Evolutionary conservation across 2,797 vertebrate species (phyloP), one percentile per base, ranked within the genome.

Genomic region (Poecilia velifera): DNA sequence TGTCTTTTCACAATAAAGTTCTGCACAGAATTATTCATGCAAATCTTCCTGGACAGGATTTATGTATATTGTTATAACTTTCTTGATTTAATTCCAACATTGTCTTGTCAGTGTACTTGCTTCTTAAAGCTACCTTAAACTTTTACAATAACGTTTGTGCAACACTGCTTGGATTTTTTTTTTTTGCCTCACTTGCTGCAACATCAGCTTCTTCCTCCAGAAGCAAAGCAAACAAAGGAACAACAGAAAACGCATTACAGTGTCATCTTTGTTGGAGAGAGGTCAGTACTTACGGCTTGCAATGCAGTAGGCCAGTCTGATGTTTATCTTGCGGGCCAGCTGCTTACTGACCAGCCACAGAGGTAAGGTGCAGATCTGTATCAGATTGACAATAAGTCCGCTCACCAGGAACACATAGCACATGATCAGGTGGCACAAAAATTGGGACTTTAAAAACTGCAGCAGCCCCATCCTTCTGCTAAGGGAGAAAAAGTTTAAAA

Each of bases 401-500:
- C 97, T 98, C 86, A 94, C 95, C 89, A 99, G 94, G 91, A 99
- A 99, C 86, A 99, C 97, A 43, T 97, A 99, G 90, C 96, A 97
- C 91, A 99, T 96, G 91, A 99, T 83, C 70, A 99, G 95, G 12
- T 97, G 97, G 89, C 95, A 97, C 91, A 99, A 84, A 85, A 99
- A 97, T 86, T 98, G 98, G 36, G 97, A 97, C 92, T 99, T 99
- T 84, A 99, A 93, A 94, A 96, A 88, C 84, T 96, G 95, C 79
- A 94, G 12, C 88, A 98, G 88, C 88, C 96, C 97, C 98, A 99
- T 99, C 83, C 74, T 89, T 95, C 91, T 91, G 82, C 7, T 49
- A 77, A 82, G 45, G 45, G 34, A 16, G 7, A 72, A 31, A 31
- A 46, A 79, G 14, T 6, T 34, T 36, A 28, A 71, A 55, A 36